These are phyloP conservation scores for Caiman crocodilus DNA, from an alignment of 2,797 vertebrate genomes.

Conservation along the genomic window DNA sequence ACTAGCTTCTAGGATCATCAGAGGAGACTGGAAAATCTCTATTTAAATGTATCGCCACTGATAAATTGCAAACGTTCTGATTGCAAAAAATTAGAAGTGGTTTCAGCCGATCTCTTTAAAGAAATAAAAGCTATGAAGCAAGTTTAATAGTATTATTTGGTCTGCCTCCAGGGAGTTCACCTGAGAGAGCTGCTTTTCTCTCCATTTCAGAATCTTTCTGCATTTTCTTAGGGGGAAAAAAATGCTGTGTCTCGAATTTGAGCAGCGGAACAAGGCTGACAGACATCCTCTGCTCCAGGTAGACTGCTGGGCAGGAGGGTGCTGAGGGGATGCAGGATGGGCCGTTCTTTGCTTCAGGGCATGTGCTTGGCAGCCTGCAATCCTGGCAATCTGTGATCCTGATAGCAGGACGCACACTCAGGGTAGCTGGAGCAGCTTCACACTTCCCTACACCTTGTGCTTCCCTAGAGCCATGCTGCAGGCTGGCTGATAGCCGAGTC, in stretches of 20 bases:
- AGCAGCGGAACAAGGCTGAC: too few relatives aligned
- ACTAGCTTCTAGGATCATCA: background rate
- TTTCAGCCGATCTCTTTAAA: conserved; percentile 10
- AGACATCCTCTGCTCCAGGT: background rate
- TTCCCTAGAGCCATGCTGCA: background rate
- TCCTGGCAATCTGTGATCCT: too few relatives aligned
- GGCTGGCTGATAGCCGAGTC: background rate
- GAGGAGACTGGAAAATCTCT: background rate
- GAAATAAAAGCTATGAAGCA: background rate
- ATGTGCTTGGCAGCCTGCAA: too few relatives aligned
- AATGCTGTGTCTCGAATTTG: too few relatives aligned
- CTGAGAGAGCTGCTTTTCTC: background rate
- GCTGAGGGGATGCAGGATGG: background rate
- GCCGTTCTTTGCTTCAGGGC: too few relatives aligned
- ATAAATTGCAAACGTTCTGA: background rate
- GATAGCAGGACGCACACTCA: fast-evolving
- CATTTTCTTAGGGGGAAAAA: background rate
- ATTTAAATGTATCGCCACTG: background rate
- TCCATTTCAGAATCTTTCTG: background rate
- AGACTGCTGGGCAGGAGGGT: background rate
- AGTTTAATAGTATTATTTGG: background rate
- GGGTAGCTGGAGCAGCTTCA: background rate
- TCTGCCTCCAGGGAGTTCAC: conserved; percentile 48
- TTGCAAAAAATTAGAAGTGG: background rate
- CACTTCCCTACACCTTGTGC: fast-evolving